Conservation (phyloP, 2,113 vertebrate genomes). For the Triplophysa rosa region DNA sequence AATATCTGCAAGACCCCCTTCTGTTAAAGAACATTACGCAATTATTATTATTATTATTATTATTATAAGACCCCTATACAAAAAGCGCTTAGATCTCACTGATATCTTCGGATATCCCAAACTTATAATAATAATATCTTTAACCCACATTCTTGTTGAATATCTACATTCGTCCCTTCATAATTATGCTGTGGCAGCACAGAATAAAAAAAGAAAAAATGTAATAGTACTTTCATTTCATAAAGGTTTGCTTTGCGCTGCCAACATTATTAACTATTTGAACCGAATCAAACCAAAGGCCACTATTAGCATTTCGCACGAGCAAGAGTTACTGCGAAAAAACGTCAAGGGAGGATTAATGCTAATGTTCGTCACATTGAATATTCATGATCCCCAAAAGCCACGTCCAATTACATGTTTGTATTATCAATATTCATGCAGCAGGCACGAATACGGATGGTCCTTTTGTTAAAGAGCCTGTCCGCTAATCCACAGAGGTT, state of each 20-base stretch:
- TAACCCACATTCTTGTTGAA: constrained; percentile 9
- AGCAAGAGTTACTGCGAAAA: constrained; percentile 29
- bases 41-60: no score
- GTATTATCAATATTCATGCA: constrained; percentile 42
- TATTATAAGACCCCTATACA: no score
- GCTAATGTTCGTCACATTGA: constrained; percentile 39
- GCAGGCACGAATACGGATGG: constrained; percentile 42
- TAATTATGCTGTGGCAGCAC: background rate
- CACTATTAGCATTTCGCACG: constrained; percentile 36
- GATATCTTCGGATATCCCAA: background rate
- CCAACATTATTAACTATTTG: constrained; percentile 32
- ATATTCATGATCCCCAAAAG: constrained; percentile 48
- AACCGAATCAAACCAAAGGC: constrained; percentile 37
- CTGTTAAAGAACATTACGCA: no score
- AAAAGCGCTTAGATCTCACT: no score
- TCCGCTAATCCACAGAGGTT: constrained; percentile 14
- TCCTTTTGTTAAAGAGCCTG: constrained; percentile 23
- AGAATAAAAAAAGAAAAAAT: constrained; percentile 11
- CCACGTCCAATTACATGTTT: constrained; percentile 46
- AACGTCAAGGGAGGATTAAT: constrained; percentile 29
- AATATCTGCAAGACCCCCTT: no score
- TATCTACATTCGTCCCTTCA: background rate
- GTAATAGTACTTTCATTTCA: background rate
- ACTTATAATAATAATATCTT: background rate
- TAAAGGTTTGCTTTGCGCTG: background rate